Base-by-base conservation (phyloP, 1,140 invertebrate species). In the Delia radicum region DNA sequence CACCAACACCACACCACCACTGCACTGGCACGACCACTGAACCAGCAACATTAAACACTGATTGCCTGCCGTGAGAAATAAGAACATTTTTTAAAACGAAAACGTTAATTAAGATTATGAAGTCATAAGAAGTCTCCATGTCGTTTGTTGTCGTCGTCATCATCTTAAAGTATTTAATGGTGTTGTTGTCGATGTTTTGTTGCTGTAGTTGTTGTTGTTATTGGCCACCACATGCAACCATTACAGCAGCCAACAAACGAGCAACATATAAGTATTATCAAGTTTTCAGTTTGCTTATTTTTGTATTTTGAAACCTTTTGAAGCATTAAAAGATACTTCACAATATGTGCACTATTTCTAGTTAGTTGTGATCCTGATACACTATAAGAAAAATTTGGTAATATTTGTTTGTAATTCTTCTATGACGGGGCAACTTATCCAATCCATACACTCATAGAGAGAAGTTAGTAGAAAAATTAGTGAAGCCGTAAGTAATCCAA, bases 21-120 rank as follows among this genome's bases (percentile, higher is more conserved):
- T 1, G 33, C 15, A 48, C 0, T n/a, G 18, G 3, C 46, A 48
- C 15, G 15, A 48, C 2, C 46, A 55, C 48, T 55, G 48, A 55
- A 55, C 48, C 24, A 21, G 3, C 48, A 18, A 48, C 31, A 3
- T 42, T 67, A n/a, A n/a, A 5, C 37, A 42, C 74, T 69, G 67
- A 55, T 67, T 42, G 67, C 67, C 42, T 33, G 21, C 27, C 71
- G 71, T 42, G 29, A 76, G 46, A 76, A 63, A 61, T n/a, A 73
- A 73, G 72, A 73, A 55, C 37, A 55, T 29, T 67, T 67, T 48
- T 33, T 67, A 29, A 67, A 28, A 31, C 29, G 81, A 83, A 85
- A 85, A 85, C 83, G 83, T 85, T 85, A 85, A 85, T 85, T 85
- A 85, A 85, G 83, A 85, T 85, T 85, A 85, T 85, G 83, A 85